These are phyloP conservation scores for Betta splendens DNA, from an alignment of 2,797 vertebrate species.

Conservation along the genomic window DNA sequence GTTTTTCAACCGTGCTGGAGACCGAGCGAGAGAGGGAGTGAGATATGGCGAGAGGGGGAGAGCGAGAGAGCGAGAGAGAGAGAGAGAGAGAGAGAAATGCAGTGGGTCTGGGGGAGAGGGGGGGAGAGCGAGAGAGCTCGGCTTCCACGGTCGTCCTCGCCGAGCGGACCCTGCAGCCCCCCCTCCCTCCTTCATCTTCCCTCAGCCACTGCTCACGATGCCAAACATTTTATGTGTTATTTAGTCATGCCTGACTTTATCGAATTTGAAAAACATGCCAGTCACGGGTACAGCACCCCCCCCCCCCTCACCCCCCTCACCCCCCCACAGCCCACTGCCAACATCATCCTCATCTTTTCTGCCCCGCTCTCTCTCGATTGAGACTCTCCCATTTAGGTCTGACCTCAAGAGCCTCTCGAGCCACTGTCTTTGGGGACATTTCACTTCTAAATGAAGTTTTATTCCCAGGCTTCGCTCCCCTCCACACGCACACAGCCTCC, in stretches of 20 bases:
- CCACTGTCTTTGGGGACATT: conserved; percentile 69
- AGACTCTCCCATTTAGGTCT: conserved; percentile 50
- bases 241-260: conserved; percentile 83
- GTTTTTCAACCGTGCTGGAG: conserved; percentile 81
- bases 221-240: conserved; percentile 81
- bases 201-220: conserved; percentile 67
- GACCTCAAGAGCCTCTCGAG: conserved; percentile 62
- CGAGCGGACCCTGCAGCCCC: conserved; percentile 51
- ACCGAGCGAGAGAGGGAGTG: conserved; percentile 56
- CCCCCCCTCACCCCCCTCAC: conserved; percentile 37
- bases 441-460: conserved; percentile 75
- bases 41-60: conserved; percentile 33
- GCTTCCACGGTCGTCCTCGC: conserved; percentile 63
- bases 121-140: conserved; percentile 54
- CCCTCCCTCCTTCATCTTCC: conserved; percentile 28
- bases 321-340: too few relatives aligned
- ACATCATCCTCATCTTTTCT: conserved; percentile 5
- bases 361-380: conserved; percentile 38
- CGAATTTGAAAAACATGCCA: conserved; percentile 78
- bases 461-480: conserved; percentile 44
- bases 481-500: conserved; percentile 27
- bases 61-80: conserved; percentile 1
- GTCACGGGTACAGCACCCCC: conserved; percentile 55
- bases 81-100: conserved; percentile 17
- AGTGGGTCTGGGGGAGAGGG: conserved; percentile 30